Percentiles rank a stretch among this genome's conserved stretches.
Conservation (phyloP, 1,140 invertebrate genomes). For the Papilio xuthus region DNA sequence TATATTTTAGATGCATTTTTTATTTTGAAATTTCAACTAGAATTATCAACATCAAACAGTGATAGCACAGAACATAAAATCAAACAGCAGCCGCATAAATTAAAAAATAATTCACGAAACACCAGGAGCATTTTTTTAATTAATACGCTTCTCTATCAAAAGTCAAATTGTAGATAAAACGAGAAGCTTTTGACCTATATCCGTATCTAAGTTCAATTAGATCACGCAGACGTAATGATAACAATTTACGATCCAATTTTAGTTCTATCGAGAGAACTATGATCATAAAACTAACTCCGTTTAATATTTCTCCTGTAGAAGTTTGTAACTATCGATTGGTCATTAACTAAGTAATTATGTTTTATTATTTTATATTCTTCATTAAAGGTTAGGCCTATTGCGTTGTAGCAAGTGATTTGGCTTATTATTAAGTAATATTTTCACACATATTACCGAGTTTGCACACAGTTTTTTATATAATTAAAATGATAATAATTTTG, state of each 20-base stretch:
- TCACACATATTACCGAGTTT: background rate
- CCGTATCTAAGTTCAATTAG: background rate
- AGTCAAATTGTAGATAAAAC: background rate
- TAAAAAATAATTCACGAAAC: too few species aligned
- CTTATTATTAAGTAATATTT: background rate
- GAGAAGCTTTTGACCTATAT: conserved; percentile 1
- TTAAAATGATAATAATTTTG: too few species aligned
- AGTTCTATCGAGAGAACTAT: conserved; percentile 9
- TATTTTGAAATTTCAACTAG: too few species aligned
- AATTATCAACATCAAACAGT: too few species aligned
- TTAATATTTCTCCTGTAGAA: conserved; percentile 8
- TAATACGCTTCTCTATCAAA: background rate
- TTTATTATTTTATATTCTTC: background rate
- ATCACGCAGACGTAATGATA: conserved; percentile 2
- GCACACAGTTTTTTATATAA: too few species aligned
- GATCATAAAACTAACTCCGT: conserved; percentile 11
- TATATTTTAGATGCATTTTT: too few species aligned
- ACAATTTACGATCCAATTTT: conserved; percentile 16
- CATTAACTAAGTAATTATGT: background rate
- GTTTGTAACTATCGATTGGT: conserved; percentile 10
- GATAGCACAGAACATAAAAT: too few species aligned
- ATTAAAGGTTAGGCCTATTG: background rate
- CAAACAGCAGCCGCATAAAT: too few species aligned
- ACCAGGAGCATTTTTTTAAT: background rate
- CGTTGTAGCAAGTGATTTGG: background rate